A percentile compares a stretch with the other conserved stretches of the same genome.
These are phyloP conservation scores for Cetonia aurata DNA, from an alignment of 2,888 invertebrate genomes.

Conservation along the genomic window DNA sequence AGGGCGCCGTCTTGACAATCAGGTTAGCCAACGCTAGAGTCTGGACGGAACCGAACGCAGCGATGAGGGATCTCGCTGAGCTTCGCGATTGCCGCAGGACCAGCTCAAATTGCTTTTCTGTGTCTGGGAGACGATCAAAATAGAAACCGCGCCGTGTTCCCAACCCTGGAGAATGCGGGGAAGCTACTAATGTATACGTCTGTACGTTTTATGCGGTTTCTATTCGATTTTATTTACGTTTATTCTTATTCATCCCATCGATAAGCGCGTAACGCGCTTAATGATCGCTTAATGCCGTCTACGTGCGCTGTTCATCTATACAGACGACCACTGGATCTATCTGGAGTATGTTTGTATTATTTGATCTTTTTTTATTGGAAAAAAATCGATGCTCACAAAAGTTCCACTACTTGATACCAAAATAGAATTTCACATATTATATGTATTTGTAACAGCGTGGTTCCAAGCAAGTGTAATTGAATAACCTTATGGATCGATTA, in stretches of 20 bases:
- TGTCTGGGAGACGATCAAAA: conserved; percentile 32
- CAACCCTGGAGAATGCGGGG: neutral
- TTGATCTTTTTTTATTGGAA: conserved; percentile 17
- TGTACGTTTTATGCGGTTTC: conserved; percentile 9
- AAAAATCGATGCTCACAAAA: conserved; percentile 40
- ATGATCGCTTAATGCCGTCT: neutral
- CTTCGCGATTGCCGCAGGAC: conserved; percentile 13
- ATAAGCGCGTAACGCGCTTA: conserved; percentile 8
- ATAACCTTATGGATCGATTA: no score
- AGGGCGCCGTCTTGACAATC: conserved; percentile 48
- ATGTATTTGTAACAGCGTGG: no score
- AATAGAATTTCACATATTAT: conserved; percentile 5
- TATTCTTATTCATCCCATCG: conserved; percentile 11
- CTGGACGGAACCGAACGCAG: conserved; percentile 23
- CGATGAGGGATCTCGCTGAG: neutral
- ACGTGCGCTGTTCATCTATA: conserved; percentile 1
- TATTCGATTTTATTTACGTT: conserved; percentile 10
- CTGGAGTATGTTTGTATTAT: conserved; percentile 7
- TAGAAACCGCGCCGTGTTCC: conserved; percentile 25
- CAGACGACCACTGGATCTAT: neutral
- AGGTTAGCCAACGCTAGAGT: conserved; percentile 41
- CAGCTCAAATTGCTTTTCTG: conserved; percentile 27
- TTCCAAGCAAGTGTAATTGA: no score
- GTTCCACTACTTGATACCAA: conserved; percentile 15
- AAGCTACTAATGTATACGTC: neutral